Base-by-base conservation (phyloP, 2,888 invertebrate genomes). In the Nomada goodeniana region DNA sequence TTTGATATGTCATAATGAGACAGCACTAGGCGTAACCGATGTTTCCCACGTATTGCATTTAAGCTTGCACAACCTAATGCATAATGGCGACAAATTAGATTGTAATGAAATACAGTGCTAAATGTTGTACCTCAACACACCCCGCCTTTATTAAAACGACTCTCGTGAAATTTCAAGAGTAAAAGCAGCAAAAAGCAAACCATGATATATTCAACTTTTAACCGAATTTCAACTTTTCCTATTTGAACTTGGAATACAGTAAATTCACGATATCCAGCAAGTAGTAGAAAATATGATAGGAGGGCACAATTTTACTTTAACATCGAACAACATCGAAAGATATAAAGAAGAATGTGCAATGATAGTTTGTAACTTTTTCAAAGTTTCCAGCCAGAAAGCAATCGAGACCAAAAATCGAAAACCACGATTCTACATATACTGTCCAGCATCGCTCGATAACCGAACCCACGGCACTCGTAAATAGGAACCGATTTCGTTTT, bases 21-120 rank as follows among this genome's bases (percentile, higher is more conserved):
- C 26, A 18, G 23, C 18, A n/a, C 23, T 13, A 23, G n/a, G 26
- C 44, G 42, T 72, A 53, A 72, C 44, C 42, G 59, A 44, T 59
- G 42, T 44, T 55, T 53, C 72, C 53, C 26, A 55, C 53, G 53
- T 44, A 64, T 44, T 63, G n/a, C 55, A 29, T 47, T 47, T 73
- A 29, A 65, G 44, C 44, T 55, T 73, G 29, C 44, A 44, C 26
- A 55, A 72, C 42, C 42, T n/a, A 23, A 42, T 42, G 23, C 42
- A 44, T 26, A n/a, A 53, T 23, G 52, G 10, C 23, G 23, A 72
- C 23, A 61, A 71, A 61, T 71, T 61, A n/a, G 11, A 52, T 0
- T 7, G 36, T 50, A 42, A 71, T 61, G 29, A 50, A 71, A 71
- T 36, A 61, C 15, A 61, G 18, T 23, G 20, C 23, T 63, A 63